phyloP scores from a whole-genome alignment of 2,888 invertebrate genomes.

The Drosophila algonquin region DNA sequence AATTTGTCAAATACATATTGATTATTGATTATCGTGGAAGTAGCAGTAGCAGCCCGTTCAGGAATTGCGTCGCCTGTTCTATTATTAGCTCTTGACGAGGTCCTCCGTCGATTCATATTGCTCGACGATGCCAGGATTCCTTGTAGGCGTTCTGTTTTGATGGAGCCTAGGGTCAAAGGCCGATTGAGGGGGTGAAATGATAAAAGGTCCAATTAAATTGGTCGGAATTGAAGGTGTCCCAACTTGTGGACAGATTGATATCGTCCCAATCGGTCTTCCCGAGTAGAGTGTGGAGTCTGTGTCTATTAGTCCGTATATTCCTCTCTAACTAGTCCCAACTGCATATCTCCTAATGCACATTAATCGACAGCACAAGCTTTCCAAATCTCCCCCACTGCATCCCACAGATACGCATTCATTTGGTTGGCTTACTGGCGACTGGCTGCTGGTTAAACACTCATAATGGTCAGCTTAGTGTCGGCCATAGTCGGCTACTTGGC shows the following conservation, averaged over 20 bases:
- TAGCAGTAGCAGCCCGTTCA: constrained; percentile 24
- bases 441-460: constrained; percentile 25
- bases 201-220: neutral
- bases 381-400: constrained; percentile 1
- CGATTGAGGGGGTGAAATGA: constrained; percentile 23
- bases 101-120: constrained; percentile 6
- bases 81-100: constrained; percentile 51
- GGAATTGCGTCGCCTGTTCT: constrained; percentile 33
- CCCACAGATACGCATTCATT: constrained; percentile 10
- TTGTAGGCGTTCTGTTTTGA: constrained; percentile 41
- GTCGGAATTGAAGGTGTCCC: neutral
- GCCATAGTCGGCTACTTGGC: constrained; percentile 12
- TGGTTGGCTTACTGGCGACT: constrained; percentile 16
- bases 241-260: too few species aligned
- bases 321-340: too few species aligned
- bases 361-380: neutral
- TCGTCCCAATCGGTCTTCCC: neutral
- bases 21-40: constrained; percentile 59
- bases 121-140: neutral
- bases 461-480: constrained; percentile 60
- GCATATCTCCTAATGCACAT: neutral
- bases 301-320: neutral
- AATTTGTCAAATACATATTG: constrained; percentile 64
- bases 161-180: constrained; percentile 24
- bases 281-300: neutral